phyloP scores from a whole-genome alignment of 2,113 vertebrate genomes.

The Lophochroa leadbeateri region DNA sequence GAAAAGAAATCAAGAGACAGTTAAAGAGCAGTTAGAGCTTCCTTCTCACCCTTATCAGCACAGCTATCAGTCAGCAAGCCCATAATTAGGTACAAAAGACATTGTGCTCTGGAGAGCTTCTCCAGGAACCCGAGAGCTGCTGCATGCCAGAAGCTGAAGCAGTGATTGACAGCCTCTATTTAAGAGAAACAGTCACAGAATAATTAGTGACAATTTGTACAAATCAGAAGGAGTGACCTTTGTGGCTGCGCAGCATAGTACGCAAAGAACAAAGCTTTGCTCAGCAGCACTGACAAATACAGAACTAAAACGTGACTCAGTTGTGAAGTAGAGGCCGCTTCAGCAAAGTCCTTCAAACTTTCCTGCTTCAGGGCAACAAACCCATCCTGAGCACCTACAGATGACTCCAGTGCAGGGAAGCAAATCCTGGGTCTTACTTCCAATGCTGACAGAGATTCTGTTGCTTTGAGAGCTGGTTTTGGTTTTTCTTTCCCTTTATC shows the following conservation, averaged over 20 bases:
- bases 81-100: conserved; percentile 20
- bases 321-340: background rate
- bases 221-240: background rate
- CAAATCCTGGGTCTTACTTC: background rate
- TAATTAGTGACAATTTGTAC: conserved; percentile 8
- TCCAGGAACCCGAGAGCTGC: background rate
- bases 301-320: rapidly evolving
- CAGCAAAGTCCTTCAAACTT: background rate
- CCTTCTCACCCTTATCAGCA: conserved; percentile 48
- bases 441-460: rapidly evolving
- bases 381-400: background rate
- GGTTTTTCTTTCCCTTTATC: background rate
- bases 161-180: background rate
- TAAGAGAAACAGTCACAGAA: background rate
- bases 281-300: background rate
- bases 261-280: background rate
- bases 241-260: background rate
- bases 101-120: conserved; percentile 1
- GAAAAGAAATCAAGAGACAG: conserved; percentile 13
- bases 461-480: rapidly evolving
- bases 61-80: conserved; percentile 40
- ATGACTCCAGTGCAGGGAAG: background rate
- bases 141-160: background rate
- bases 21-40: conserved; percentile 43
- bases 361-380: background rate